These are phyloP conservation scores for Cyprinodon brontotheroides DNA, from an alignment of 2,113 vertebrate genomes.

Conservation along the genomic window DNA sequence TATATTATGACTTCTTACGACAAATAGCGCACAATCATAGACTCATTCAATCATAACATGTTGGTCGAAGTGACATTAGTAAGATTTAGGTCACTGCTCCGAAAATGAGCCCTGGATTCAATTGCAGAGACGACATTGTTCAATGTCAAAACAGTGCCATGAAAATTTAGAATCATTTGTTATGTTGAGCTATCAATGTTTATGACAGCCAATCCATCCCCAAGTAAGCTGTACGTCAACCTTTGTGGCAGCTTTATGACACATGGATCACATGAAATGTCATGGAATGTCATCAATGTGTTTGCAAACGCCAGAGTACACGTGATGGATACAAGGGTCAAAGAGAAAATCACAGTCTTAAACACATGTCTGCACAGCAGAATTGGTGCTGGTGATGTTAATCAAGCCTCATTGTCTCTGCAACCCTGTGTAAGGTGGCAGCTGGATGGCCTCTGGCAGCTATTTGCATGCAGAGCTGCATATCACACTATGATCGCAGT, in stretches of 20 bases:
- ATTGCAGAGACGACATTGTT: constrained; percentile 74
- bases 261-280: constrained; percentile 69
- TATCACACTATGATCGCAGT: constrained; percentile 56
- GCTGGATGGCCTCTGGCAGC: constrained; percentile 39
- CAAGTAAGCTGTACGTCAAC: constrained; percentile 73
- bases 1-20: constrained; percentile 69
- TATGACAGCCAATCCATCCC: constrained; percentile 70
- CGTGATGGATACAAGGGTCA: constrained; percentile 45
- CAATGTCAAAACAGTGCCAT: constrained; percentile 73
- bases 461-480: constrained; percentile 70
- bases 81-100: constrained; percentile 71
- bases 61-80: constrained; percentile 68
- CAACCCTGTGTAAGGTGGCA: constrained; percentile 49
- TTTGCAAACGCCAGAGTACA: constrained; percentile 32
- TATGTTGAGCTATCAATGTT: constrained; percentile 71
- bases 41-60: constrained; percentile 69
- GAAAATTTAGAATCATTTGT: constrained; percentile 74
- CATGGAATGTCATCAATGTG: constrained; percentile 64
- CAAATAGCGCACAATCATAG: constrained; percentile 60
- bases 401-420: constrained; percentile 60
- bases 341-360: constrained; percentile 38
- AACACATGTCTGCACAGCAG: constrained; percentile 58
- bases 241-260: constrained; percentile 73
- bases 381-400: constrained; percentile 50
- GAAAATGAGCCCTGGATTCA: constrained; percentile 70